Conservation (phyloP, 2,888 invertebrate species). For the Oeneis ivallda region DNA sequence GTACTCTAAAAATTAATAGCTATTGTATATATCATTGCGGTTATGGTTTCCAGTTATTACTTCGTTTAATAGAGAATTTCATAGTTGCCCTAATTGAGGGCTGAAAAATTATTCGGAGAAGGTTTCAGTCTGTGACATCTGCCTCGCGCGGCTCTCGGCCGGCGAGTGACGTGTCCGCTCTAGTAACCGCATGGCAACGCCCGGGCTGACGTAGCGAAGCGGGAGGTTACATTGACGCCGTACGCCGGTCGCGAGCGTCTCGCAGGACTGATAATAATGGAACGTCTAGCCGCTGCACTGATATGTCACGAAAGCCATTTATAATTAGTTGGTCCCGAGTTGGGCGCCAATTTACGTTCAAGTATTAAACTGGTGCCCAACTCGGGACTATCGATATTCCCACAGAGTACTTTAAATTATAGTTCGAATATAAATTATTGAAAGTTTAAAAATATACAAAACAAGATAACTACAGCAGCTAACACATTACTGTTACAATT, state of each 20-base stretch:
- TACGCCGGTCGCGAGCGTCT: constrained; percentile 34
- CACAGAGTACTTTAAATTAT: background rate
- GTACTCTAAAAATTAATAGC: background rate
- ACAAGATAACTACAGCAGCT: too few relatives aligned
- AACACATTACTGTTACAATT: too few relatives aligned
- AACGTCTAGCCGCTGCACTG: constrained; percentile 26
- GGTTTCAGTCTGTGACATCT: background rate
- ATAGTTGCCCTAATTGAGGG: background rate
- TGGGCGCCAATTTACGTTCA: constrained; percentile 19
- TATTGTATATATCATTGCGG: background rate
- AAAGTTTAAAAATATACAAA: too few relatives aligned
- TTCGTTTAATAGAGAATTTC: background rate
- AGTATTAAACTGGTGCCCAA: background rate
- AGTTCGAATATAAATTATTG: too few relatives aligned
- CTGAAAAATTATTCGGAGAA: background rate
- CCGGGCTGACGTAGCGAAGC: constrained; percentile 42
- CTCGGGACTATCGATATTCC: background rate
- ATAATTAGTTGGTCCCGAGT: constrained; percentile 13
- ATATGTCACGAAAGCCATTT: background rate
- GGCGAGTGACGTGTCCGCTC: constrained; percentile 51
- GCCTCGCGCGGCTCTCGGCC: constrained; percentile 40
- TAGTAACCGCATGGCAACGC: constrained; percentile 47
- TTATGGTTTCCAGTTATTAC: background rate
- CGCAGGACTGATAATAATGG: constrained; percentile 33
- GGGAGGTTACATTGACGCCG: constrained; percentile 46